Evolutionary conservation across 2,888 invertebrate species (phyloP).

Genomic region (Lasius platythorax): DNA sequence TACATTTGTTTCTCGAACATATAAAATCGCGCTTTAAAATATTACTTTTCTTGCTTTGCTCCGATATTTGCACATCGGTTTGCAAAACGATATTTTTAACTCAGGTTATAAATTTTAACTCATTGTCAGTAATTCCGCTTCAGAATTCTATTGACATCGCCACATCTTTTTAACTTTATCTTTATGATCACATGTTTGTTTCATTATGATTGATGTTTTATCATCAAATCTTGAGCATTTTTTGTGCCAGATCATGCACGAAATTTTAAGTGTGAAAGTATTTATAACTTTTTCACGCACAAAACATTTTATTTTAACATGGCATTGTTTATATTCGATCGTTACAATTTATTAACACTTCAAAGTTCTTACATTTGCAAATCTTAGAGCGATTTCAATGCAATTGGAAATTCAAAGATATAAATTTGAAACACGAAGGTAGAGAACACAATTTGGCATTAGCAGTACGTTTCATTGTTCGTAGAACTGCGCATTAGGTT

Average conservation of each 20-base stretch:
- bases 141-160: neutral
- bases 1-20: neutral
- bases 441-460: neutral
- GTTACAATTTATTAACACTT: neutral
- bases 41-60: neutral
- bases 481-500: slow-evolving; percentile 28
- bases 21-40: neutral
- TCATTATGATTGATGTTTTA: neutral
- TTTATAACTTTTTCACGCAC: slow-evolving; percentile 20
- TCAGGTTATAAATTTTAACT: slow-evolving; percentile 4
- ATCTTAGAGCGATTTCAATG: neutral
- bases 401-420: neutral
- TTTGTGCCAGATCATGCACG: neutral
- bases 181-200: slow-evolving; percentile 10
- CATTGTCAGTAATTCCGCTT: neutral
- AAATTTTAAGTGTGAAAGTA: neutral
- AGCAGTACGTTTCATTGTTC: neutral
- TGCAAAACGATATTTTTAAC: too few relatives aligned
- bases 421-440: neutral
- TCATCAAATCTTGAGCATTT: neutral
- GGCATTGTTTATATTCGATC: neutral
- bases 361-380: neutral
- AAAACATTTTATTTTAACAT: neutral
- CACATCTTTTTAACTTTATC: neutral
- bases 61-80: neutral